These are phyloP conservation scores for Dynastes grantii DNA, from an alignment of 2,888 invertebrate species.

Conservation along the genomic window DNA sequence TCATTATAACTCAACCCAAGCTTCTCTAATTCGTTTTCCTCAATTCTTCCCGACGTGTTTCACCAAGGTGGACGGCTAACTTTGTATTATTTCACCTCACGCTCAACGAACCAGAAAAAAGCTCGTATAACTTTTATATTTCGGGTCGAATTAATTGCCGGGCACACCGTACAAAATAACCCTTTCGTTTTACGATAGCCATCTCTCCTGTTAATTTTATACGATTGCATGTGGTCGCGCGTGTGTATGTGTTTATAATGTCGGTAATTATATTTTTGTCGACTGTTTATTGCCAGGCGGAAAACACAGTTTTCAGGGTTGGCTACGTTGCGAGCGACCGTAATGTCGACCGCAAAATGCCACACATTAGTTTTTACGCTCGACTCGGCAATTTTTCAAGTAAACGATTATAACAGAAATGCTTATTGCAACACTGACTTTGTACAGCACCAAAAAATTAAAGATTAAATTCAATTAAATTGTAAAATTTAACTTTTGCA, in stretches of 20 bases:
- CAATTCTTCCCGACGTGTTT: background rate
- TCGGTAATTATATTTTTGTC: conserved; percentile 20
- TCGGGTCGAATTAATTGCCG: conserved; percentile 41
- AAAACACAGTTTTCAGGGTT: conserved; percentile 5
- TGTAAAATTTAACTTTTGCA: too few species aligned
- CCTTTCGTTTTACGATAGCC: conserved; percentile 31
- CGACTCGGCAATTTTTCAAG: background rate
- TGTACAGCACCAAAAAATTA: background rate
- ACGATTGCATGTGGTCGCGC: conserved; percentile 25
- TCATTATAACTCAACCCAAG: too few species aligned
- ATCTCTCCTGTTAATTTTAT: conserved; percentile 41
- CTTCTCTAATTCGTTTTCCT: background rate
- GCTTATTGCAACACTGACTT: background rate
- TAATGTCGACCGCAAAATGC: conserved; percentile 4
- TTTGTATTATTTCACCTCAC: conserved; percentile 26
- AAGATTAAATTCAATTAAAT: too few species aligned
- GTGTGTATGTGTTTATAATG: conserved; percentile 33
- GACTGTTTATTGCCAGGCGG: conserved; percentile 14
- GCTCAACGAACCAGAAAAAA: conserved; percentile 40
- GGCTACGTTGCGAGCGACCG: conserved; percentile 6
- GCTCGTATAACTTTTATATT: conserved; percentile 38
- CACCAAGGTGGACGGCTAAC: background rate
- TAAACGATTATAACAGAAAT: background rate
- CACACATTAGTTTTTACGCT: conserved; percentile 10
- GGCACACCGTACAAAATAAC: conserved; percentile 36